Evolutionary conservation across 2,888 invertebrate genomes (phyloP).

Genomic region (Plagodis dolabraria): DNA sequence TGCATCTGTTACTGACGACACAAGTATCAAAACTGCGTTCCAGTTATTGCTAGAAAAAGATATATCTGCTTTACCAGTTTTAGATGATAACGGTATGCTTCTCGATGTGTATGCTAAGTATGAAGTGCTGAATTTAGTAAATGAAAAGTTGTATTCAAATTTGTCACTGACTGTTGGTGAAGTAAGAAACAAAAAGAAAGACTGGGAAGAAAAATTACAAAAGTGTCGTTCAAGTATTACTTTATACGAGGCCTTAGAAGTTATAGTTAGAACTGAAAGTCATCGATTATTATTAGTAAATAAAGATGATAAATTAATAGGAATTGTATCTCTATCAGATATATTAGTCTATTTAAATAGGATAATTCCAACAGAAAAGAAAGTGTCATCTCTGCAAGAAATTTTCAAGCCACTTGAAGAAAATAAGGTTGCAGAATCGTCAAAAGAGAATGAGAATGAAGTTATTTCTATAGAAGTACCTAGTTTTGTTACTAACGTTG

Average conservation of each 20-base stretch:
- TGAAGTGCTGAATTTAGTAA: constrained; percentile 90
- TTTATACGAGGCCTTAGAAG: constrained; percentile 93
- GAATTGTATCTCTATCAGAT: constrained; percentile 80
- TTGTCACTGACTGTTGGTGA: constrained; percentile 93
- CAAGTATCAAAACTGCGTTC: constrained; percentile 75
- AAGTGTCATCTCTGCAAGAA: constrained; percentile 79
- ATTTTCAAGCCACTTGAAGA: constrained; percentile 79
- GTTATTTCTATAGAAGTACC: constrained; percentile 76
- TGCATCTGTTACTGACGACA: constrained; percentile 69
- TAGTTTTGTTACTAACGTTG: constrained; percentile 52
- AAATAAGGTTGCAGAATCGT: constrained; percentile 75
- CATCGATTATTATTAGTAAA: constrained; percentile 82
- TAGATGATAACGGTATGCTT: constrained; percentile 72
- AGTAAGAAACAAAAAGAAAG: constrained; percentile 94
- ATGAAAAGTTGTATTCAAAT: constrained; percentile 96
- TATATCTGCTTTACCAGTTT: constrained; percentile 76
- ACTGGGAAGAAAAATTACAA: constrained; percentile 96
- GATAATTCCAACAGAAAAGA: constrained; percentile 78
- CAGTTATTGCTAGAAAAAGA: constrained; percentile 74
- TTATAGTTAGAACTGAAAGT: constrained; percentile 95
- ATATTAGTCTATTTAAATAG: constrained; percentile 82
- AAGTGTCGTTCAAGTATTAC: constrained; percentile 94
- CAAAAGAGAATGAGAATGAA: constrained; percentile 76
- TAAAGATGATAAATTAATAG: constrained; percentile 78
- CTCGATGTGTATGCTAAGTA: constrained; percentile 80